Conservation (phyloP, 92 coral and sea anemone species). For the Umimayanthus kanabou region DNA sequence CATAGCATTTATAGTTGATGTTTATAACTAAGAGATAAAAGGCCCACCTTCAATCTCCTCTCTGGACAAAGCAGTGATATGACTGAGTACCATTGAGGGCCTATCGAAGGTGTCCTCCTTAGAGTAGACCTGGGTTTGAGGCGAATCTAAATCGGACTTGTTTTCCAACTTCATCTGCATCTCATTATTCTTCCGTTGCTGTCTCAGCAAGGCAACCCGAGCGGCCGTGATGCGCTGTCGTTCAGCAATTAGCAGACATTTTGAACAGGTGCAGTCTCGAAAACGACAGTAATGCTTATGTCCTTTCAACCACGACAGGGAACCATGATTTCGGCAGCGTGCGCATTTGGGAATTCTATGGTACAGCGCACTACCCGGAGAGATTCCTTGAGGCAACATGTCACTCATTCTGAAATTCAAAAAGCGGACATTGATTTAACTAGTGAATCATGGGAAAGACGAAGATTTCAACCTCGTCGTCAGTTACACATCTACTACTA, state of each 20-base stretch:
- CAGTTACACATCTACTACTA: not conserved
- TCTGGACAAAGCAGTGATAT: slow-evolving; percentile 45
- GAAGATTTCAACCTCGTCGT: too few relatives aligned
- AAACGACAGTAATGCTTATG: slow-evolving; percentile 97
- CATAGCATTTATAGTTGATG: not conserved
- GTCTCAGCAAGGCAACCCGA: slow-evolving; percentile 92
- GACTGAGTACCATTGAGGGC: slow-evolving; percentile 87
- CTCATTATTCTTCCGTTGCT: slow-evolving; percentile 90
- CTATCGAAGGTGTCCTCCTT: slow-evolving; percentile 81
- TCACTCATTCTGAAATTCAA: slow-evolving; percentile 81
- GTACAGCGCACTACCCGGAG: slow-evolving; percentile 93
- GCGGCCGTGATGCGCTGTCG: slow-evolving; percentile 98
- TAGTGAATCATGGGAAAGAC: not conserved
- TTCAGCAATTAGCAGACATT: slow-evolving; percentile 96
- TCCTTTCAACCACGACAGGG: slow-evolving; percentile 94
- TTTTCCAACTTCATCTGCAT: slow-evolving; percentile 58
- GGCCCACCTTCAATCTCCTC: slow-evolving; percentile 41
- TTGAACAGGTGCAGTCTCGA: slow-evolving; percentile 96
- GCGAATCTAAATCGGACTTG: slow-evolving; percentile 52
- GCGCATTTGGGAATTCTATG: slow-evolving; percentile 99
- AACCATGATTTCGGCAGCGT: slow-evolving; percentile 97
- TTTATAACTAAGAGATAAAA: not conserved
- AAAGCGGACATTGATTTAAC: not conserved
- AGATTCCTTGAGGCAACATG: slow-evolving; percentile 83
- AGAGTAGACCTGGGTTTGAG: slow-evolving; percentile 30